Evolutionary conservation across 2,797 vertebrate genomes (phyloP).

Genomic region (Megalops cyprinoides): DNA sequence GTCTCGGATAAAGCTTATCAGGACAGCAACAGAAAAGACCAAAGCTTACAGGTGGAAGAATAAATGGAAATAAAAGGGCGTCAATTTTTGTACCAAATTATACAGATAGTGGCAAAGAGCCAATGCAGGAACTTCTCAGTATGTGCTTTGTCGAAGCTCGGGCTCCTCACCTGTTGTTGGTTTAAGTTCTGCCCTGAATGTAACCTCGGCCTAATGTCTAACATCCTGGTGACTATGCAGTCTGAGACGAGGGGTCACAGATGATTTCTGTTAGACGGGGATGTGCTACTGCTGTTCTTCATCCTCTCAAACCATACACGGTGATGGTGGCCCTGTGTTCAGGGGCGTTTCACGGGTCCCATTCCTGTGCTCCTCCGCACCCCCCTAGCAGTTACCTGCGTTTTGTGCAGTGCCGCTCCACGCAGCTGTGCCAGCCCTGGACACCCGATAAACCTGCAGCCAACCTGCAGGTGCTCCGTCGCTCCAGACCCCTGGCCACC

Average conservation of each 20-base stretch:
- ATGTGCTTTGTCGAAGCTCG: conserved; percentile 18
- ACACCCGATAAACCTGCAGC: neutral
- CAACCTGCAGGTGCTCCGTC: conserved; percentile 23
- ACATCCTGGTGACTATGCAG: conserved; percentile 57
- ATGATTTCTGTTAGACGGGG: neutral
- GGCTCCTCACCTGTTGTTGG: conserved; percentile 60
- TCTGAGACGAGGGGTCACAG: conserved; percentile 46
- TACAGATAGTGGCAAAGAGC: neutral
- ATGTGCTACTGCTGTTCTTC: neutral
- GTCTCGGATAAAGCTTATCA: conserved; percentile 54
- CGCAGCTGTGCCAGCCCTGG: neutral
- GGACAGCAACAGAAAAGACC: neutral
- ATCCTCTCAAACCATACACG: neutral
- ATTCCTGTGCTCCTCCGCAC: neutral
- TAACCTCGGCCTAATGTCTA: conserved; percentile 61
- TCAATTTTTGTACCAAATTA: neutral
- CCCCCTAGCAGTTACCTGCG: neutral
- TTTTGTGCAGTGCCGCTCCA: neutral
- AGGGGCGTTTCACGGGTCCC: neutral
- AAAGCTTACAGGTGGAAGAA: neutral
- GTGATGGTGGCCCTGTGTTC: neutral
- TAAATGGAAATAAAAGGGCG: neutral
- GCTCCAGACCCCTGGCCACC: neutral
- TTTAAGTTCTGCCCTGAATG: conserved; percentile 49
- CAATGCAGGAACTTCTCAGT: too few relatives aligned